Conservation (phyloP, 2,888 invertebrate genomes). For the Galerucella nymphaeae region DNA sequence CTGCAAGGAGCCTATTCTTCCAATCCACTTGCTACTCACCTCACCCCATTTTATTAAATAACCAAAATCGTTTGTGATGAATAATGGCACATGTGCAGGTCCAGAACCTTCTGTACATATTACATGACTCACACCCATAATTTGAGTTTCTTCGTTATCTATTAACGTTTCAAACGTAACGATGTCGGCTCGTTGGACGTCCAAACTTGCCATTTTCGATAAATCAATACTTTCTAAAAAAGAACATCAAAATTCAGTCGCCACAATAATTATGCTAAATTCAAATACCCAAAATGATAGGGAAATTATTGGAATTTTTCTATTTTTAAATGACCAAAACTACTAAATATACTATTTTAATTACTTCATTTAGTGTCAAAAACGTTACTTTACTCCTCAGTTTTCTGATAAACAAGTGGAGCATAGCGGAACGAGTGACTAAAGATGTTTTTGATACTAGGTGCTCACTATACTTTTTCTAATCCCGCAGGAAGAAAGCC, state of each 20-base stretch:
- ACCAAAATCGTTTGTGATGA: conserved; percentile 79
- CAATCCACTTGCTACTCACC: conserved; percentile 61
- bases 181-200: conserved; percentile 77
- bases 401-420: too few relatives aligned
- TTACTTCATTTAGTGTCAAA: too few relatives aligned
- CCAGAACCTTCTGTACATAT: conserved; percentile 74
- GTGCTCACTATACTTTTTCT: too few relatives aligned
- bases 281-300: background rate
- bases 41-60: conserved; percentile 81
- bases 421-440: too few relatives aligned
- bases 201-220: conserved; percentile 72
- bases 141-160: conserved; percentile 80
- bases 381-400: too few relatives aligned
- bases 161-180: conserved; percentile 80
- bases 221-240: conserved; percentile 75
- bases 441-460: too few relatives aligned
- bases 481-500: too few relatives aligned
- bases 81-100: conserved; percentile 76
- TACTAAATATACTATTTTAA: too few relatives aligned
- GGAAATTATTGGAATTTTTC: too few relatives aligned
- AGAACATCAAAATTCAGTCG: conserved; percentile 33
- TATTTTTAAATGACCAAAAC: too few relatives aligned
- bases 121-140: conserved; percentile 80
- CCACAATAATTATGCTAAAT: background rate
- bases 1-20: too few relatives aligned